These are phyloP conservation scores for Hippopotamyrus pictus DNA, from an alignment of 2,797 vertebrate species.

Conservation along the genomic window DNA sequence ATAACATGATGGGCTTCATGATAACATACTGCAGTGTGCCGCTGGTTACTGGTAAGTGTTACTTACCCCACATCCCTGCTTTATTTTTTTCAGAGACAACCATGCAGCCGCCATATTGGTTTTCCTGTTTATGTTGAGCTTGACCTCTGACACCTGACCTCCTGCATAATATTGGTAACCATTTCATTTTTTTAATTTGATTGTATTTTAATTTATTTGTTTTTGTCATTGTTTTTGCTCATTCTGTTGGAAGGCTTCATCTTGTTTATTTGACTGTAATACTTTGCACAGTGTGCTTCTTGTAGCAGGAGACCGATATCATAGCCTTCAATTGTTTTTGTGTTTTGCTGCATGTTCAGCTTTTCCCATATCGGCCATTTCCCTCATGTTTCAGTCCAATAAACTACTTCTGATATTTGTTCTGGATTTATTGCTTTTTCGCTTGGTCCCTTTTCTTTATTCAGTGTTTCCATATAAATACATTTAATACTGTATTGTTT, in stretches of 20 bases:
- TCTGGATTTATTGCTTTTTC: constrained; percentile 37
- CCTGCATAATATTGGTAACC: constrained; percentile 99
- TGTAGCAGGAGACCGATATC: background rate
- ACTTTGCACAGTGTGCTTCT: background rate
- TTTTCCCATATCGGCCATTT: constrained; percentile 44
- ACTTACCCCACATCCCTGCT: constrained; percentile 90
- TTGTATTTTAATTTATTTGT: constrained; percentile 69
- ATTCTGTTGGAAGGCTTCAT: constrained; percentile 16
- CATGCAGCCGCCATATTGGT: constrained; percentile 86
- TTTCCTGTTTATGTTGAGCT: constrained; percentile 99
- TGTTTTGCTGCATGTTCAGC: constrained; percentile 26
- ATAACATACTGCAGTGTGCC: constrained; percentile 11
- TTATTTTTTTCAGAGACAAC: constrained; percentile 96
- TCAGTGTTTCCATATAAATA: constrained; percentile 42
- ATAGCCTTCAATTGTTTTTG: background rate
- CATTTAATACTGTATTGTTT: constrained; percentile 37
- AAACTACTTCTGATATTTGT: constrained; percentile 17
- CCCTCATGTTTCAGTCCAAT: constrained; percentile 36
- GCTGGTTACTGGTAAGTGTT: constrained; percentile 51
- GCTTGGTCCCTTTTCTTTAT: constrained; percentile 46
- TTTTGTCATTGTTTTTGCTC: constrained; percentile 32
- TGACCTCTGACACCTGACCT: constrained; percentile 98
- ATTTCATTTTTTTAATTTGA: constrained; percentile 95
- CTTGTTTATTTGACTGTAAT: background rate
- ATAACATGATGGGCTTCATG: background rate